phyloP scores from a whole-genome alignment of 2,797 vertebrate species.

The Protosalanx chinensis region DNA sequence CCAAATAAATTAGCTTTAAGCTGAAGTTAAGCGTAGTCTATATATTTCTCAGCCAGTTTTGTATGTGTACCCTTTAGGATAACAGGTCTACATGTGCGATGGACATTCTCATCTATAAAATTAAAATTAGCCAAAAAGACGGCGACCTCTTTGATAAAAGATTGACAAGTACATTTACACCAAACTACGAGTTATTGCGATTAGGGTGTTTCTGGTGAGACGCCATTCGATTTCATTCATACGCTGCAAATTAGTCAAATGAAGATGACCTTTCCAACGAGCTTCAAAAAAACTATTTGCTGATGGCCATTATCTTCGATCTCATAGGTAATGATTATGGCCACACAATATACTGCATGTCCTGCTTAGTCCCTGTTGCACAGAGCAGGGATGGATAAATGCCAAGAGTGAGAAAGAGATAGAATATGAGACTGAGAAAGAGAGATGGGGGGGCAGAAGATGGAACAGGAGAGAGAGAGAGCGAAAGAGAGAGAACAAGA shows the following conservation, averaged over 20 bases:
- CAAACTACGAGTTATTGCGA: neutral
- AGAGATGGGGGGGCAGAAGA: neutral
- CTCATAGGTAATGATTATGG: neutral
- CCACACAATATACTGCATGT: neutral
- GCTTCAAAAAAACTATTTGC: neutral
- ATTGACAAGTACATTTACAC: neutral
- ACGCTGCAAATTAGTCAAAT: neutral
- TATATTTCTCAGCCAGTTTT: neutral
- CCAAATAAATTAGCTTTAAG: too few species aligned
- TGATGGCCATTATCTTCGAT: neutral
- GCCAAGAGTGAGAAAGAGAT: slow-evolving; percentile 15
- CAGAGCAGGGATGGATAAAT: neutral
- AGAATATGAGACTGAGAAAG: slow-evolving; percentile 25
- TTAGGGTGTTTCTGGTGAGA: neutral
- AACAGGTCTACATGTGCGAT: neutral
- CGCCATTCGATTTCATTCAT: too few species aligned
- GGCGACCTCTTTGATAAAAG: neutral
- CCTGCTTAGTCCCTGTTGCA: neutral
- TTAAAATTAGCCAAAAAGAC: neutral
- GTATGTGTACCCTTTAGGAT: neutral
- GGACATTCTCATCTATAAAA: neutral
- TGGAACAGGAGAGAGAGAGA: slow-evolving; percentile 53
- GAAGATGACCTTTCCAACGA: neutral
- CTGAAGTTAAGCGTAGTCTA: too few species aligned
- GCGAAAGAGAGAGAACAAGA: neutral